These are phyloP conservation scores for Panthera leo DNA, from an alignment of 2,113 vertebrate species.

Conservation along the genomic window DNA sequence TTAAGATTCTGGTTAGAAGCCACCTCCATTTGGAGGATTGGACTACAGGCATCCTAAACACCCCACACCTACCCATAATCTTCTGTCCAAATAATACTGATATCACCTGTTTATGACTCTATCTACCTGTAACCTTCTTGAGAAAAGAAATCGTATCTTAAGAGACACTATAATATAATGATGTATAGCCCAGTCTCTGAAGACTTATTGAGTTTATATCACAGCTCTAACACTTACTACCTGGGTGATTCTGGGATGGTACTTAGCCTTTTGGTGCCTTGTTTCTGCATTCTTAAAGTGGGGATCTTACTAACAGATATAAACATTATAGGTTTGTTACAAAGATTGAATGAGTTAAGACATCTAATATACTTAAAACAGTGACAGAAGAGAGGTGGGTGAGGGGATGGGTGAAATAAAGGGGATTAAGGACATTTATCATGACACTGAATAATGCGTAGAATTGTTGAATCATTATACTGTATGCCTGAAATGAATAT, in stretches of 20 bases:
- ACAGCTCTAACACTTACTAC: background rate
- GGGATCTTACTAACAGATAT: background rate
- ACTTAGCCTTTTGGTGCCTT: background rate
- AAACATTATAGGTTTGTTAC: background rate
- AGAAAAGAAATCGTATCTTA: background rate
- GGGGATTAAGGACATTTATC: background rate
- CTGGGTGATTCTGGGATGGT: background rate
- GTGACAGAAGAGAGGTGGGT: background rate
- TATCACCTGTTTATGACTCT: background rate
- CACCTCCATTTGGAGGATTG: background rate
- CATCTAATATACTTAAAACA: background rate
- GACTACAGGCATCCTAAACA: background rate
- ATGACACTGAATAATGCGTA: background rate
- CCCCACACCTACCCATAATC: background rate
- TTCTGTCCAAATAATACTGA: background rate
- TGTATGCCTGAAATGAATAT: background rate
- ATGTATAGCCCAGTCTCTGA: background rate
- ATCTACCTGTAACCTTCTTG: background rate
- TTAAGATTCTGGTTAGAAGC: background rate
- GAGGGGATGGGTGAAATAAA: background rate
- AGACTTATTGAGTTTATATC: background rate
- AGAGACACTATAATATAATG: background rate
- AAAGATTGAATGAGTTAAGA: background rate
- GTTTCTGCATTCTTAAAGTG: background rate
- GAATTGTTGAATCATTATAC: background rate